These are phyloP conservation scores for Andrena bicolor DNA, from an alignment of 2,888 invertebrate species.

Conservation along the genomic window DNA sequence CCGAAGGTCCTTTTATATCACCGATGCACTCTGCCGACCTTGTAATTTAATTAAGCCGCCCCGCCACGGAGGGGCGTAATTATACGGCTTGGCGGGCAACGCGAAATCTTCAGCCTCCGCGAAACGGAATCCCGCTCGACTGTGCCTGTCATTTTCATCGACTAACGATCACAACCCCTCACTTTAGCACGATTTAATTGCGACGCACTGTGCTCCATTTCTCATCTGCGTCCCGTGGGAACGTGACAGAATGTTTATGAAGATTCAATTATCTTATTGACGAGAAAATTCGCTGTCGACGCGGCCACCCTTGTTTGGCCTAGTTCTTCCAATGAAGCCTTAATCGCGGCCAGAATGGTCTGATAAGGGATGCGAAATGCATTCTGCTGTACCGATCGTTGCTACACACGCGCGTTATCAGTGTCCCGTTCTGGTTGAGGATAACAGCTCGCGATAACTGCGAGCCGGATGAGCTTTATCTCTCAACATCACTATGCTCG, in stretches of 20 bases:
- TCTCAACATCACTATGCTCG: no score
- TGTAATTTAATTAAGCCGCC: conserved; percentile 63
- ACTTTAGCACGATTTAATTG: neutral
- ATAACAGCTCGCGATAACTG: neutral
- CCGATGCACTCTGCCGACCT: conserved; percentile 53
- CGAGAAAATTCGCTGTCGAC: neutral
- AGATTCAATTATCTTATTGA: neutral
- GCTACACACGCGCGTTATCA: neutral
- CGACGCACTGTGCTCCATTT: neutral
- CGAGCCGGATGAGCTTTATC: neutral
- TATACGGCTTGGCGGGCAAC: conserved; percentile 31
- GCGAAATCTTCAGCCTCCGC: conserved; percentile 10
- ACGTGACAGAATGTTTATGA: neutral
- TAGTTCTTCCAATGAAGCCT: neutral
- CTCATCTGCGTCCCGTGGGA: no score
- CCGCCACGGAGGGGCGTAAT: conserved; percentile 28
- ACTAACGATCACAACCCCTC: neutral
- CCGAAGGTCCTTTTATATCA: conserved; percentile 69
- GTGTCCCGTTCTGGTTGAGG: neutral
- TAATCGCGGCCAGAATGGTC: neutral
- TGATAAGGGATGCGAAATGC: neutral
- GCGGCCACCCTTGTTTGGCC: neutral
- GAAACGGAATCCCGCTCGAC: neutral
- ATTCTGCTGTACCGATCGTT: conserved; percentile 10
- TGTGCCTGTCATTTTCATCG: neutral